phyloP scores from a whole-genome alignment of 2,113 vertebrate species.

The Entomyzon cyanotis region DNA sequence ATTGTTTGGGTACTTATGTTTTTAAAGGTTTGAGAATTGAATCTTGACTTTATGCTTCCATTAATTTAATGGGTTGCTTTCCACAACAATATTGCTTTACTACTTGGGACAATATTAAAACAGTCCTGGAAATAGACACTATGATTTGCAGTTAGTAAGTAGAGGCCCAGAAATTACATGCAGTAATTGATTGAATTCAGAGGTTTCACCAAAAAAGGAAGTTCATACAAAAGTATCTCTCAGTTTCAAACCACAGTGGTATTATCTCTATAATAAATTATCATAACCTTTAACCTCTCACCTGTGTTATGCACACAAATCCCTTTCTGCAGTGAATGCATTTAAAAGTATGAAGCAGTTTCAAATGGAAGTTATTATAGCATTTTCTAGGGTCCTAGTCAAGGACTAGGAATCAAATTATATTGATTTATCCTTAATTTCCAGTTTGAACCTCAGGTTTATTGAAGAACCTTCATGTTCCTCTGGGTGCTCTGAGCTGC shows the following conservation, averaged over 20 bases:
- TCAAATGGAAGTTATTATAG: background rate
- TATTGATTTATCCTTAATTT: background rate
- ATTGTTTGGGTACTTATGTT: background rate
- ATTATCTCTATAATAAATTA: background rate
- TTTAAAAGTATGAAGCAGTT: background rate
- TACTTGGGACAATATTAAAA: background rate
- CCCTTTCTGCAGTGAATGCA: background rate
- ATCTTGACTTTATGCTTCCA: background rate
- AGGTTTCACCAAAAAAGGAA: background rate
- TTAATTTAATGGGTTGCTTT: background rate
- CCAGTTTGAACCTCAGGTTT: background rate
- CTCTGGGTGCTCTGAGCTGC: background rate
- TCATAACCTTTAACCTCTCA: background rate
- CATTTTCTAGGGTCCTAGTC: background rate
- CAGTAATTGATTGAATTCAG: background rate
- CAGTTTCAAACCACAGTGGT: background rate
- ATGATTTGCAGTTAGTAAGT: background rate
- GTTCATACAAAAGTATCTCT: background rate
- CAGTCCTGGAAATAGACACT: background rate
- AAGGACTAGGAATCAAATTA: background rate
- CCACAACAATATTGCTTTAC: background rate
- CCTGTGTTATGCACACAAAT: background rate
- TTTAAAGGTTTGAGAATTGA: background rate
- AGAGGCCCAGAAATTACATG: background rate
- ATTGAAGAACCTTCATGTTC: background rate